phyloP scores from a whole-genome alignment of 2,797 vertebrate species.

The Miichthys miiuy region DNA sequence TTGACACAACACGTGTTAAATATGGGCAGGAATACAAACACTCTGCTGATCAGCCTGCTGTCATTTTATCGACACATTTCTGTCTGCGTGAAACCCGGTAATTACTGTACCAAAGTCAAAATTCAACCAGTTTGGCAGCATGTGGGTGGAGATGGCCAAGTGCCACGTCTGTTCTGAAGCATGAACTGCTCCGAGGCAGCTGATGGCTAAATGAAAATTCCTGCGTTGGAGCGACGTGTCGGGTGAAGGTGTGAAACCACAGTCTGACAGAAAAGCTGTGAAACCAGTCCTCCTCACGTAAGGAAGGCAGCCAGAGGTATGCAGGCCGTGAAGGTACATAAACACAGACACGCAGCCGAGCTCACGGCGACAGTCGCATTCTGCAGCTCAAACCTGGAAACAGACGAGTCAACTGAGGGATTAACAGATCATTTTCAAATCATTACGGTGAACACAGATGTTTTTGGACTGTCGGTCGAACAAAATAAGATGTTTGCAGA shows the following conservation, averaged over 20 bases:
- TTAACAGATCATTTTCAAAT: too few species aligned
- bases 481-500: too few species aligned
- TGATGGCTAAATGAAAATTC: conserved; percentile 27
- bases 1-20: too few species aligned
- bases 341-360: conserved; percentile 8
- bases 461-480: too few species aligned
- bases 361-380: background rate
- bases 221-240: conserved; percentile 14
- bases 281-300: conserved; percentile 54
- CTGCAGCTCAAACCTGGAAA: too few species aligned
- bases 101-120: background rate
- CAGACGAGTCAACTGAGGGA: too few species aligned
- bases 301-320: conserved; percentile 23
- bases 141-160: background rate
- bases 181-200: background rate
- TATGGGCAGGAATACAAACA: too few species aligned
- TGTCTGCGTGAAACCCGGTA: too few species aligned
- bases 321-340: conserved; percentile 18
- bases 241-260: conserved; percentile 45
- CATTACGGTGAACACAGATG: too few species aligned
- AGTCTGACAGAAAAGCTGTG: conserved; percentile 50
- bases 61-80: too few species aligned
- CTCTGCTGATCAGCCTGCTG: too few species aligned
- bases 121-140: background rate
- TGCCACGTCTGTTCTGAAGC: conserved; percentile 5